These are phyloP conservation scores for Saccostrea cuccullata DNA, from an alignment of 1,140 invertebrate genomes.

Conservation along the genomic window DNA sequence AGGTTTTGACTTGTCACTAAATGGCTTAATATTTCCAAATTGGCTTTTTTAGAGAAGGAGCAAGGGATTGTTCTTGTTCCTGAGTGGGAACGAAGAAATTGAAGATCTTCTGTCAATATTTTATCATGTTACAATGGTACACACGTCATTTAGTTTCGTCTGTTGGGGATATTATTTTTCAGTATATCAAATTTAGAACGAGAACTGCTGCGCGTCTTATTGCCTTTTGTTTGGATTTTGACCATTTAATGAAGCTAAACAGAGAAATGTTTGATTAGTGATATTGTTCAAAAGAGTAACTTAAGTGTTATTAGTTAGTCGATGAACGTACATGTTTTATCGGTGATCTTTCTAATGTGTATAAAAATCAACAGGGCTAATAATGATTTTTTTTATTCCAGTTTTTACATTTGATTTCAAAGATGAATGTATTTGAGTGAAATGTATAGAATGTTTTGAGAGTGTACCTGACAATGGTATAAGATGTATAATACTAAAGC, in stretches of 20 bases:
- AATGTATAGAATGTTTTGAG: too few species aligned
- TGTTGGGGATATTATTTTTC: background rate
- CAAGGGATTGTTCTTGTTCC: background rate
- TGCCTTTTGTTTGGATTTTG: background rate
- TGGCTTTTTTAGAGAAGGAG: too few species aligned
- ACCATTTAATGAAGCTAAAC: slow-evolving; percentile 1
- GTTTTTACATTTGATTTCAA: too few species aligned
- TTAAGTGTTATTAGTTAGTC: background rate
- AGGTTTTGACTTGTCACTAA: background rate
- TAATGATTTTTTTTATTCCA: too few species aligned
- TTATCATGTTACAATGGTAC: background rate
- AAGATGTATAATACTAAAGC: too few species aligned
- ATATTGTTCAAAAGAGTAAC: background rate
- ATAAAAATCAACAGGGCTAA: too few species aligned
- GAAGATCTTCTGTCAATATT: background rate
- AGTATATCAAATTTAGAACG: background rate
- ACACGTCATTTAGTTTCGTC: background rate
- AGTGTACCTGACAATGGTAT: too few species aligned
- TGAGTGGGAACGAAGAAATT: background rate
- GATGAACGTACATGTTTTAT: background rate
- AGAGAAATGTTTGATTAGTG: background rate
- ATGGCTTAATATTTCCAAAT: too few species aligned
- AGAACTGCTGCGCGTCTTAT: background rate
- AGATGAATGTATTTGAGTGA: too few species aligned
- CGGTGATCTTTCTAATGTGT: too few species aligned